Evolutionary conservation across 1,140 invertebrate species (phyloP).

Genomic region (Leptopilina boulardi): DNA sequence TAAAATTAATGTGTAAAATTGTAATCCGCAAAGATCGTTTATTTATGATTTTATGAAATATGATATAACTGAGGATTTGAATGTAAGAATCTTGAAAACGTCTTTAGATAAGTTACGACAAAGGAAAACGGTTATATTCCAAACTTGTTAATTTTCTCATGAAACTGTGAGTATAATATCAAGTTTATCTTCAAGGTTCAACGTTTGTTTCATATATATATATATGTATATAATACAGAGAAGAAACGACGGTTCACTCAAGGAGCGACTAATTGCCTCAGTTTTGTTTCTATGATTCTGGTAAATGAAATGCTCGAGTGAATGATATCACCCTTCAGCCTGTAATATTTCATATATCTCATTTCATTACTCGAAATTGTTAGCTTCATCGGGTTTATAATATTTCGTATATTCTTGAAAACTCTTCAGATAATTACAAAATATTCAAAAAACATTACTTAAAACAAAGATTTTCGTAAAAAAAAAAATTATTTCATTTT

Average conservation of each 20-base stretch:
- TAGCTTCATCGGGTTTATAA: background rate
- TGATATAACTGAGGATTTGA: background rate
- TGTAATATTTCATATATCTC: background rate
- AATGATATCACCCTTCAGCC: background rate
- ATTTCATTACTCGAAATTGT: background rate
- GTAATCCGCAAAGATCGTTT: background rate
- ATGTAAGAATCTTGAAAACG: slow-evolving; percentile 24
- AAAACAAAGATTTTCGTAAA: no score
- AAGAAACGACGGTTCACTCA: background rate
- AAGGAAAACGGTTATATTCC: slow-evolving; percentile 13
- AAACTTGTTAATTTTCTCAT: slow-evolving; percentile 17
- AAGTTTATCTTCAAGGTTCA: background rate
- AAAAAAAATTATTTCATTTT: no score
- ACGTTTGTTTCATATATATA: slow-evolving; percentile 26
- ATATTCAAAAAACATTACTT: background rate
- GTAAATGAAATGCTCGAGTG: background rate
- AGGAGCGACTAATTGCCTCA: background rate
- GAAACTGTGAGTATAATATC: slow-evolving; percentile 22
- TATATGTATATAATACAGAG: no score
- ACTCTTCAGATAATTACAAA: background rate
- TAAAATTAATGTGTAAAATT: background rate
- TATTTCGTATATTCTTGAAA: background rate
- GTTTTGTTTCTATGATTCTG: background rate
- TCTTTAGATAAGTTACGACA: slow-evolving; percentile 24
- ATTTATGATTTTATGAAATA: background rate